Evolutionary conservation across 2,888 invertebrate species (phyloP).

Genomic region (Meliscaeva auricollis): DNA sequence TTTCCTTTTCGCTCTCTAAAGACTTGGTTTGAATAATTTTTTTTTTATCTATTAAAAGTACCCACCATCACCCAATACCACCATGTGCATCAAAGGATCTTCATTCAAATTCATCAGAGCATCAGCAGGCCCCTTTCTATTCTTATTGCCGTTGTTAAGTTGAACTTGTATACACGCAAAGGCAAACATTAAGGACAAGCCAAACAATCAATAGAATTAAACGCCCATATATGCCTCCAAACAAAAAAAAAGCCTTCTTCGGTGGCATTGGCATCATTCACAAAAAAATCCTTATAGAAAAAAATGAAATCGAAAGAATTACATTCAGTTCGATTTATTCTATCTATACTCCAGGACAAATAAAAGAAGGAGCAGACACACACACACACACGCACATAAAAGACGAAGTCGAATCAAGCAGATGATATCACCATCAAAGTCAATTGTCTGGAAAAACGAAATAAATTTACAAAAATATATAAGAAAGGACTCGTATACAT

Average conservation of each 20-base stretch:
- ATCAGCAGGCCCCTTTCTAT: not conserved
- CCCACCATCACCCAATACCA: slow-evolving; percentile 24
- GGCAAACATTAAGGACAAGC: slow-evolving; percentile 62
- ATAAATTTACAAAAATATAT: slow-evolving; percentile 76
- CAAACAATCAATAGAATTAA: slow-evolving; percentile 61
- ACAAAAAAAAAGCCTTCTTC: slow-evolving; percentile 48
- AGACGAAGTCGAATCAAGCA: slow-evolving; percentile 43
- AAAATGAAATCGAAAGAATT: slow-evolving; percentile 23
- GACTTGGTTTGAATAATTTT: not conserved
- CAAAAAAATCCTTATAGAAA: slow-evolving; percentile 3
- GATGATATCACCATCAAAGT: slow-evolving; percentile 79
- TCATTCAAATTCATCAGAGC: slow-evolving; percentile 45
- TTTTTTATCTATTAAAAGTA: slow-evolving; percentile 22
- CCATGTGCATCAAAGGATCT: slow-evolving; percentile 40
- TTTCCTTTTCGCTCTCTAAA: slow-evolving; percentile 21
- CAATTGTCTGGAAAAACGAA: slow-evolving; percentile 79
- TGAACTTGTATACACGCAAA: slow-evolving; percentile 40
- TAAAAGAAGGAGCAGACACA: slow-evolving; percentile 33
- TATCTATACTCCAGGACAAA: slow-evolving; percentile 25
- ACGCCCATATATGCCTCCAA: slow-evolving; percentile 40
- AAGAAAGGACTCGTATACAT: slow-evolving; percentile 37
- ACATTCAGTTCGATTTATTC: slow-evolving; percentile 47
- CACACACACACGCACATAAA: slow-evolving; percentile 40
- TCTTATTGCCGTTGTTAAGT: no score
- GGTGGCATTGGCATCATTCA: slow-evolving; percentile 37